A percentile compares a stretch with the other conserved stretches of the same genome.
phyloP scores from a whole-genome alignment of 2,888 invertebrate genomes.

The Hirtodrosophila alboralis region DNA sequence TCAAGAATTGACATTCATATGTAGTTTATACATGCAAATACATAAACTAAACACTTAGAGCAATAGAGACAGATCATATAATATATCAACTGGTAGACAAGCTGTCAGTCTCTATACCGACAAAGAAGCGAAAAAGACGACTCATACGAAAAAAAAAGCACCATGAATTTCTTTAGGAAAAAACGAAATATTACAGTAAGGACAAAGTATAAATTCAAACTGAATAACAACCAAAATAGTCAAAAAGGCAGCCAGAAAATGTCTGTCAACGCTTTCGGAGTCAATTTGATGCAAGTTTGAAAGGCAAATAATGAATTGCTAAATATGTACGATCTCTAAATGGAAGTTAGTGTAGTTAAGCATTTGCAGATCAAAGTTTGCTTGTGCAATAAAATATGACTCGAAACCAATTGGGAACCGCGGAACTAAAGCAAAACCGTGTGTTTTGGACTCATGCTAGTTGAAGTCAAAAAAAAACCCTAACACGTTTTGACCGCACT shows the following conservation, averaged over 20 bases:
- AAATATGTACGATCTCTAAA: slow-evolving; percentile 42
- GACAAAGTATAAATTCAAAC: slow-evolving; percentile 9
- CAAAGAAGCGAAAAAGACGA: slow-evolving; percentile 41
- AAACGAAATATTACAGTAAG: slow-evolving; percentile 35
- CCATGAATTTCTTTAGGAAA: slow-evolving; percentile 70
- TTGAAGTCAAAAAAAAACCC: slow-evolving; percentile 43
- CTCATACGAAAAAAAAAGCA: slow-evolving; percentile 75
- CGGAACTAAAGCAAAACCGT: slow-evolving; percentile 14
- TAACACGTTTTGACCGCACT: slow-evolving; percentile 62
- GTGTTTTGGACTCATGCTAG: slow-evolving; percentile 14
- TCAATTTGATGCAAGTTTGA: slow-evolving; percentile 36
- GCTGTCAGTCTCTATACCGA: slow-evolving; percentile 39
- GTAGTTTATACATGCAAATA: slow-evolving; percentile 52
- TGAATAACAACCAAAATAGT: slow-evolving; percentile 28
- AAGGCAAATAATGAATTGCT: slow-evolving; percentile 53
- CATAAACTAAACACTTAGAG: slow-evolving; percentile 50
- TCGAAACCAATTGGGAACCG: slow-evolving; percentile 31
- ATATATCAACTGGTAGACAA: slow-evolving; percentile 47
- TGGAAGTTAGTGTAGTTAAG: slow-evolving; percentile 7
- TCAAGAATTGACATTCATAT: slow-evolving; percentile 55
- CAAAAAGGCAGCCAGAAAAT: slow-evolving; percentile 31
- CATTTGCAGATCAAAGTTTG: slow-evolving; percentile 33
- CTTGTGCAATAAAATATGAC: slow-evolving; percentile 20
- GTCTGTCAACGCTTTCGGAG: slow-evolving; percentile 39
- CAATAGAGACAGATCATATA: slow-evolving; percentile 48